Evolutionary conservation across 2,113 vertebrate genomes (phyloP), one percentile per base, ranked within the genome.

Genomic region (Cyanoliseus patagonus): DNA sequence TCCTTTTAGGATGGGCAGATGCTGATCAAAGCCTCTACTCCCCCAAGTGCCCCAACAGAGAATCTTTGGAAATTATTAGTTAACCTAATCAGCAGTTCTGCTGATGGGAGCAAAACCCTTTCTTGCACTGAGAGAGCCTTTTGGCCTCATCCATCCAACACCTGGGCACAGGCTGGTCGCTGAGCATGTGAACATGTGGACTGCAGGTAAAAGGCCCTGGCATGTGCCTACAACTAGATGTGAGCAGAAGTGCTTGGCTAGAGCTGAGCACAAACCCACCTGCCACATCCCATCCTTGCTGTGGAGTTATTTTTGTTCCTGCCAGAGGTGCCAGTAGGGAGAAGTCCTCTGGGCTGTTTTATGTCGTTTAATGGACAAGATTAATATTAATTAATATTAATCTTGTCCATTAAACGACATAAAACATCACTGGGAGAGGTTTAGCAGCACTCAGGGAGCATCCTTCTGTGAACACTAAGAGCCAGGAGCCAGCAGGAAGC

Each of bases 341-440:
- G 27, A 95, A 92, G 69, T 88, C 77, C 73, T 91, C 77, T 15
- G 8, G 83, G 88, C 35, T 44, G 42, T 44, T 44, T 44, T 18
- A 44, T 44, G 42, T 18, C 17, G 2, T 44, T 44, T 44, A 44
- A 44, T 44, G 42, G 42, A 44, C 17, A 44, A 44, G 8, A 44
- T 97, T 95, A 96, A 95, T 97, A 95, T 97, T 97, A 96, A 44
- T 97, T 95, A 96, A 95, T 97, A 95, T 97, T 97, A 96, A 97
- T 95, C 42, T 63, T 63, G 24, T 87, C 92, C 95, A 95, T 95
- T 97, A 95, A 88, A 86, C 82, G 55, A 53, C 80, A 75, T 74
- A 91, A 90, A 96, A 88, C 19, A 24, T 42, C 53, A 52, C 86
- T 94, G 86, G 91, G 86, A 94, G 55, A 17, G 46, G 49, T 33